Base-by-base conservation (phyloP, 2,888 invertebrate species). In the Lycocerus yunnanus region DNA sequence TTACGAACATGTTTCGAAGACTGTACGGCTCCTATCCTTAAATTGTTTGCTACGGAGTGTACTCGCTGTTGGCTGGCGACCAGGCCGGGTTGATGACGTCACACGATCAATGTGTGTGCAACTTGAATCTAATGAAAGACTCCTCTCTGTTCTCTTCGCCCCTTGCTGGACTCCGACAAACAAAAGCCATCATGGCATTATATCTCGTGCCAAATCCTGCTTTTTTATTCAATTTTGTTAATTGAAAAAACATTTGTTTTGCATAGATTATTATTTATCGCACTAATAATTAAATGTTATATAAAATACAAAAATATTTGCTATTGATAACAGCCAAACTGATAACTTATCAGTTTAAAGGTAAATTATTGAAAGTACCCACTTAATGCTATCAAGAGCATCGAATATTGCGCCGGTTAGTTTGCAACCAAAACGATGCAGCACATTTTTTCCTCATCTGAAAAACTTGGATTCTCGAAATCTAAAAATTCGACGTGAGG, bases 21-120 rank as follows among this genome's bases (percentile, higher is more conserved):
- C 70, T 76, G 76, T 76, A 76, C 76, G 65, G 71, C 73, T 76
- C 71, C 70, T 75, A 66, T 70, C 73, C 71, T 68, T 72, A 72
- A 72, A 74, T 59, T 76, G 75, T 13, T 58, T 71, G 60, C 65
- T 63, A 18, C 75, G 58, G 78, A 79, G 69, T 79, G 77, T 79
- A 78, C 78, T 66, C 67, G 78, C 76, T 77, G 77, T 78, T 80
- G 79, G 80, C 79, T 72, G 79, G 74, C 77, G 76, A 77, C 78
- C 78, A 79, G 79, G 77, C 80, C 78, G 80, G 79, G 77, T 69
- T 68, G 66, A 69, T 80, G 80, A 80, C 80, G 80, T 80, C 79
- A 80, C 74, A 68, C 80, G 80, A 80, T 80, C 80, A 79, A 80
- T 80, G 80, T 69, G 73, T 63, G 63, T 66, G 69, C 69, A 58